Conservation (phyloP, 2,113 vertebrate genomes). For the Petroica traversi region DNA sequence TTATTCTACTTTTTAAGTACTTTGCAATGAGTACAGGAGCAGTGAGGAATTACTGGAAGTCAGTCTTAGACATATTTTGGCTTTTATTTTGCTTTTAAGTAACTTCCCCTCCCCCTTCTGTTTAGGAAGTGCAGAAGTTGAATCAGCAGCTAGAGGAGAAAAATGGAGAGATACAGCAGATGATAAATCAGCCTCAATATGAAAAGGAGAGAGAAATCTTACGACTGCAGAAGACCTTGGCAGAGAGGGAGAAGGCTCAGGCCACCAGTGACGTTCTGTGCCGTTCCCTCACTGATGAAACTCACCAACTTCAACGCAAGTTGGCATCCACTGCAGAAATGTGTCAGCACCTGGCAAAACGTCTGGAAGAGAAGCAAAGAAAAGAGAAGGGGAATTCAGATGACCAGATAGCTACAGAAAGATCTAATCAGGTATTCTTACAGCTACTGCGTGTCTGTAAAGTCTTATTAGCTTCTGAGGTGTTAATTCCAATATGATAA, state of each 20-base stretch:
- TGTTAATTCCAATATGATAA: not conserved
- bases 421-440: slow-evolving; percentile 73
- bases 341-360: slow-evolving; percentile 86
- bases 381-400: slow-evolving; percentile 4
- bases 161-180: slow-evolving; percentile 75
- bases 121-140: slow-evolving; percentile 83
- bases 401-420: slow-evolving; percentile 1
- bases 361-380: slow-evolving; percentile 77
- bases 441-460: not conserved
- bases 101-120: not conserved
- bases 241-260: slow-evolving; percentile 76
- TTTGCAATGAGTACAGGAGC: not conserved
- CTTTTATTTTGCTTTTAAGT: not conserved
- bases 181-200: slow-evolving; percentile 72
- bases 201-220: slow-evolving; percentile 81
- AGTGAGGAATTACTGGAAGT: not conserved
- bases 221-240: slow-evolving; percentile 72
- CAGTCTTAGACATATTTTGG: not conserved
- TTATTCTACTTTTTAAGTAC: not conserved
- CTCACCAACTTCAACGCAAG: slow-evolving; percentile 82
- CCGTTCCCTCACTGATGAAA: slow-evolving; percentile 84
- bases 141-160: slow-evolving; percentile 75
- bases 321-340: slow-evolving; percentile 84
- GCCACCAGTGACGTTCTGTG: slow-evolving; percentile 84
- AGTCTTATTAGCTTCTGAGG: not conserved